phyloP scores from a whole-genome alignment of 2,888 invertebrate species.

The Hirtodrosophila duncani region DNA sequence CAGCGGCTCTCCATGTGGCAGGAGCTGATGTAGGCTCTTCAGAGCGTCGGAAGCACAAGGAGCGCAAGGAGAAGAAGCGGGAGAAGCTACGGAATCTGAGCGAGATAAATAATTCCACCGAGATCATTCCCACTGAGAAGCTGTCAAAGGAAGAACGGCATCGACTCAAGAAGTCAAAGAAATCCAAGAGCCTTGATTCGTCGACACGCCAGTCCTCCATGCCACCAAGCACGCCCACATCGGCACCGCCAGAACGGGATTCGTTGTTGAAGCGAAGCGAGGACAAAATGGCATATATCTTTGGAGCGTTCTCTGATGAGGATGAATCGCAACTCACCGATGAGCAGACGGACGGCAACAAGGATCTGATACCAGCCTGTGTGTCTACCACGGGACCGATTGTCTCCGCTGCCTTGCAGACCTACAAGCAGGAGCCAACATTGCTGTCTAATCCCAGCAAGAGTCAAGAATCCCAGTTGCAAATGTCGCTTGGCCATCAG shows the following conservation, averaged over 20 bases:
- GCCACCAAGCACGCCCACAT: conserved; percentile 15
- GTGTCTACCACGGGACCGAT: conserved; percentile 69
- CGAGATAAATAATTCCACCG: conserved; percentile 32
- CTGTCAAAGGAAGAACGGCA: conserved; percentile 78
- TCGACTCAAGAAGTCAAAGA: conserved; percentile 80
- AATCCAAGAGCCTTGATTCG: conserved; percentile 76
- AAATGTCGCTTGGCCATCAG: conserved; percentile 70
- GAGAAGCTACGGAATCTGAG: conserved; percentile 73
- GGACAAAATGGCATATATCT: conserved; percentile 93
- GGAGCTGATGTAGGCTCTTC: no score
- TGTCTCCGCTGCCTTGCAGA: conserved; percentile 76
- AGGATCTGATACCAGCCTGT: conserved; percentile 27
- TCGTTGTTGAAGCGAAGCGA: conserved; percentile 84
- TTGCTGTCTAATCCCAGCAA: conserved; percentile 10
- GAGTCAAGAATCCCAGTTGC: conserved; percentile 41
- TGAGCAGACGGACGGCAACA: conserved; percentile 50
- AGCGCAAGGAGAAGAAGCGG: conserved; percentile 77
- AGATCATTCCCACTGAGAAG: conserved; percentile 46
- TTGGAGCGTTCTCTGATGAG: conserved; percentile 91
- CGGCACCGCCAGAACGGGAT: conserved; percentile 15
- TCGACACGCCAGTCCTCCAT: conserved; percentile 40
- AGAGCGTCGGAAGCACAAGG: conserved; percentile 77
- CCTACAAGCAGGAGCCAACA: conserved; percentile 76
- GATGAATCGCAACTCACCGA: conserved; percentile 75
- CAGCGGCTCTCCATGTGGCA: no score